Evolutionary conservation across 2,797 vertebrate species (phyloP).

Genomic region (Zalophus californianus): DNA sequence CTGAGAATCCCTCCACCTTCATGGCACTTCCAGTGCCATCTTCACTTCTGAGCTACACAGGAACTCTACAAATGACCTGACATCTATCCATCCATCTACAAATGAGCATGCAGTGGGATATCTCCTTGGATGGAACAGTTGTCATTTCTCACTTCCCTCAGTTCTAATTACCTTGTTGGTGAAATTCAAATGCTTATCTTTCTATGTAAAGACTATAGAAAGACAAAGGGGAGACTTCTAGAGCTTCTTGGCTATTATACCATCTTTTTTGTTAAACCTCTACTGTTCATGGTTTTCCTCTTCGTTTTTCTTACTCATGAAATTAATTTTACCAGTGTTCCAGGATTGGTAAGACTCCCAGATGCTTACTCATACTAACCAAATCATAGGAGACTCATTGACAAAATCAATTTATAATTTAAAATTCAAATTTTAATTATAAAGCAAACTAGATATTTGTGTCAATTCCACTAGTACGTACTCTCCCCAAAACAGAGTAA

Average conservation of each 20-base stretch:
- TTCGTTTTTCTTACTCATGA: neutral
- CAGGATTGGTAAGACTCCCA: neutral
- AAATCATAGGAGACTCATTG: neutral
- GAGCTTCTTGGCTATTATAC: neutral
- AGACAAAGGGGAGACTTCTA: neutral
- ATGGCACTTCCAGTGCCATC: neutral
- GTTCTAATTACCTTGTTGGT: neutral
- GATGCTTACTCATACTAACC: neutral
- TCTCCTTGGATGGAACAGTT: fast-evolving
- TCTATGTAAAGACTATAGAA: neutral
- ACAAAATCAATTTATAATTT: slow-evolving; percentile 22
- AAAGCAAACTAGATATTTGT: neutral
- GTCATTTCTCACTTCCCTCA: neutral
- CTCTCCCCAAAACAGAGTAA: neutral
- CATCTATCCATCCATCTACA: neutral
- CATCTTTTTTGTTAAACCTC: neutral
- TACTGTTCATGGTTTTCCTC: neutral
- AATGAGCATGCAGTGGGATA: fast-evolving
- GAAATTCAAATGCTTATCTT: neutral
- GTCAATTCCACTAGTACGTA: neutral
- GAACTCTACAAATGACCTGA: neutral
- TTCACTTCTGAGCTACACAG: neutral
- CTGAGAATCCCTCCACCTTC: neutral
- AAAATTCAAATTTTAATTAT: slow-evolving; percentile 53
- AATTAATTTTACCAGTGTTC: neutral